A percentile compares a stretch with the other conserved stretches of the same genome.
phyloP scores from a whole-genome alignment of 1,140 invertebrate species.

The Cherax destructor region DNA sequence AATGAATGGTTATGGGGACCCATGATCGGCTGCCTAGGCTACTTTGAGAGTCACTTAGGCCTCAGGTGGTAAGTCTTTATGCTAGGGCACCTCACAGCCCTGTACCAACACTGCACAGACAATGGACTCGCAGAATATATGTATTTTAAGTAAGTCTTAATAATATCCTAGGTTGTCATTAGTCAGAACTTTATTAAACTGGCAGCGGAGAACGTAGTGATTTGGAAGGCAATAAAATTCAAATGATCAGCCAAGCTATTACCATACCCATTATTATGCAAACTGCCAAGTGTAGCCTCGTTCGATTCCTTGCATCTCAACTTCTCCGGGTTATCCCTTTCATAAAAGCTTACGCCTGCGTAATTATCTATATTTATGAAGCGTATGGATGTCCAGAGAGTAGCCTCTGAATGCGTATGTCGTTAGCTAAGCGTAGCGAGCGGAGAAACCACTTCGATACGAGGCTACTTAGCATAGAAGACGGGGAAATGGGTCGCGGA shows the following conservation, averaged over 20 bases:
- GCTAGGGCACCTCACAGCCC: conserved; percentile 46
- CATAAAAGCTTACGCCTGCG: not conserved
- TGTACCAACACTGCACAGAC: conserved; percentile 56
- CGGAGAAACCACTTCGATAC: no score
- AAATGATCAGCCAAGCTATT: conserved; percentile 67
- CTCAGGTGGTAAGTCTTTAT: conserved; percentile 25
- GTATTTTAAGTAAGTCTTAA: conserved; percentile 69
- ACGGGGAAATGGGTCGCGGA: not conserved
- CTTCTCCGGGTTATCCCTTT: not conserved
- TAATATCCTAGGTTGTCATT: conserved; percentile 65
- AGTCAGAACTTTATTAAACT: conserved; percentile 70
- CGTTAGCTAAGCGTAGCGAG: not conserved
- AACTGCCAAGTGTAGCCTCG: conserved; percentile 66
- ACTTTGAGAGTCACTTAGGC: not conserved
- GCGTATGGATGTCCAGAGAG: conserved; percentile 13
- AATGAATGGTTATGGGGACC: not conserved
- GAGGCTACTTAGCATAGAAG: not conserved
- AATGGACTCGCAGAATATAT: conserved; percentile 64
- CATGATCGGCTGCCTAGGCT: not conserved
- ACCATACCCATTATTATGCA: conserved; percentile 68
- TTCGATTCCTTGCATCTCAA: conserved; percentile 34
- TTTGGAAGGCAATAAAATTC: conserved; percentile 68
- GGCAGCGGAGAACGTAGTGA: conserved; percentile 65
- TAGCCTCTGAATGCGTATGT: conserved; percentile 12
- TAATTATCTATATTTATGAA: conserved; percentile 20